These are phyloP conservation scores for Cecropterus lyciades DNA, from an alignment of 1,140 invertebrate genomes.

Conservation along the genomic window DNA sequence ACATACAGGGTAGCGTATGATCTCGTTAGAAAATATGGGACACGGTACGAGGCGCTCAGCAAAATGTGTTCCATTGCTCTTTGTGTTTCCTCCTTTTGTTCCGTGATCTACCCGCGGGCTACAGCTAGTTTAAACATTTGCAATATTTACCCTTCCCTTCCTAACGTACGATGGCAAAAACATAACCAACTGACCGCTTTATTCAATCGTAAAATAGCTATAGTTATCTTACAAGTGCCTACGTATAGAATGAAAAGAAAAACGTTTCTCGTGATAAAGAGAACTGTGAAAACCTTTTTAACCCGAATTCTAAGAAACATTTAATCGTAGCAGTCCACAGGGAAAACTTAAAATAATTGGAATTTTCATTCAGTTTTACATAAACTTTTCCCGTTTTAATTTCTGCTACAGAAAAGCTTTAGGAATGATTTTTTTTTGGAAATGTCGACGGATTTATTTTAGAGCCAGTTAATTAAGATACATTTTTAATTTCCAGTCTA, in stretches of 20 bases:
- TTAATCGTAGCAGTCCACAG: slow-evolving; percentile 41
- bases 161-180: slow-evolving; percentile 32
- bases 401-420: slow-evolving; percentile 14
- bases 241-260: slow-evolving; percentile 1
- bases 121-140: slow-evolving; percentile 50
- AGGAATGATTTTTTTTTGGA: background rate
- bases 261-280: slow-evolving; percentile 3
- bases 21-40: slow-evolving; percentile 76
- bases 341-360: slow-evolving; percentile 43
- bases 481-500: background rate
- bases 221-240: too few species aligned
- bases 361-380: slow-evolving; percentile 40
- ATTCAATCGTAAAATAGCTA: background rate
- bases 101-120: slow-evolving; percentile 61
- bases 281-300: slow-evolving; percentile 37
- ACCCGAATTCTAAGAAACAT: slow-evolving; percentile 38
- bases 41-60: slow-evolving; percentile 68
- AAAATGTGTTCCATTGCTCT: slow-evolving; percentile 77
- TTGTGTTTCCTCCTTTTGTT: slow-evolving; percentile 75
- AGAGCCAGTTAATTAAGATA: background rate
- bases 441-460: background rate
- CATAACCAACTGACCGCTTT: slow-evolving; percentile 9
- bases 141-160: slow-evolving; percentile 46
- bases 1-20: slow-evolving; percentile 65
- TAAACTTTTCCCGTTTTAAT: slow-evolving; percentile 27